These are phyloP conservation scores for Thecophora atra DNA, from an alignment of 2,888 invertebrate species.

Conservation along the genomic window DNA sequence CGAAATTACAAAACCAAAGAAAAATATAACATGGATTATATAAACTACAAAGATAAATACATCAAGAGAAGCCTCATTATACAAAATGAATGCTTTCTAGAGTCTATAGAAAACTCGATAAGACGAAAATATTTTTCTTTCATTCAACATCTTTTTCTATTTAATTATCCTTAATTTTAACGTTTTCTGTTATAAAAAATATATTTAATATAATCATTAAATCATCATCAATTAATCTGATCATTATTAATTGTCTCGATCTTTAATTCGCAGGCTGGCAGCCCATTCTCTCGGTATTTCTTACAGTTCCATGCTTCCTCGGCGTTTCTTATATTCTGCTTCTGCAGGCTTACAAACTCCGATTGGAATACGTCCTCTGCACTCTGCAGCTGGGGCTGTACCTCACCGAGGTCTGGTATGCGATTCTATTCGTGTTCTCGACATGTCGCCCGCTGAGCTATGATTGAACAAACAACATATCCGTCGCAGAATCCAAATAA, in stretches of 20 bases:
- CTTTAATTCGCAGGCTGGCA: slow-evolving; percentile 73
- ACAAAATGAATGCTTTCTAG: background rate
- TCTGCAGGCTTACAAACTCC: slow-evolving; percentile 88
- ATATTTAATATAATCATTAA: too few species aligned
- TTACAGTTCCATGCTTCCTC: slow-evolving; percentile 84
- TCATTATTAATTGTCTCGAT: slow-evolving; percentile 45
- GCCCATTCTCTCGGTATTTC: slow-evolving; percentile 80
- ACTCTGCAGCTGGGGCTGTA: slow-evolving; percentile 86
- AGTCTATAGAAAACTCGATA: background rate
- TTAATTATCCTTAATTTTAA: too few species aligned
- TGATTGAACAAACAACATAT: slow-evolving; percentile 59
- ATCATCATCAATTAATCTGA: background rate
- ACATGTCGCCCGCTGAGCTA: slow-evolving; percentile 72
- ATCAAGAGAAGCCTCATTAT: too few species aligned
- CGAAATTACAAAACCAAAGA: too few species aligned
- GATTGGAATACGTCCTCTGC: slow-evolving; percentile 88
- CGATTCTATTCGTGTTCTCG: slow-evolving; percentile 75
- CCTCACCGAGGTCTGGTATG: slow-evolving; percentile 68
- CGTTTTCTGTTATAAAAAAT: too few species aligned
- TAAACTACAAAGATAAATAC: too few species aligned
- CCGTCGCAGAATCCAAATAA: too few species aligned
- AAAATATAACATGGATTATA: too few species aligned
- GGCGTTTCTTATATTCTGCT: slow-evolving; percentile 87
- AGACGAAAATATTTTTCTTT: background rate
- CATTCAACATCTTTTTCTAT: too few species aligned